phyloP scores from a whole-genome alignment of 1,140 invertebrate species.

The Homalodisca vitripennis region DNA sequence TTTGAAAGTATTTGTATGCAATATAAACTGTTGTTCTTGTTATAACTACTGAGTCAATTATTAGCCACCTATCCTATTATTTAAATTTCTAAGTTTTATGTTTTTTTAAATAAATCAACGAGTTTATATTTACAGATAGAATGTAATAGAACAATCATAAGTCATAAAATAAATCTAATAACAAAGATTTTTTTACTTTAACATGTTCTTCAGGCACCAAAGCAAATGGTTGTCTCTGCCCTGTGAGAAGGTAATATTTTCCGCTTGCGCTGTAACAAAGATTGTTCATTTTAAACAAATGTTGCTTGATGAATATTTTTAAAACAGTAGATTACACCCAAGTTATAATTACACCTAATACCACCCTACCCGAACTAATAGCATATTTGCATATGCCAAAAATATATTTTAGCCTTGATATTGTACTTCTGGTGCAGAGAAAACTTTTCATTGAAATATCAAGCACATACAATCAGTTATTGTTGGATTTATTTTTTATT shows the following conservation, averaged over 20 bases:
- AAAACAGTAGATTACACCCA: not conserved
- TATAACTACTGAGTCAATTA: no score
- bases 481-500: no score
- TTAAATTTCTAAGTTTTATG: no score
- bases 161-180: not conserved
- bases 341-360: not conserved
- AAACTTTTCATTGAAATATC: not conserved
- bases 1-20: no score
- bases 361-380: not conserved
- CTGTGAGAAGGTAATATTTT: not conserved
- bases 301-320: no score
- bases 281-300: not conserved
- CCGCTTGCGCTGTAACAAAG: not conserved
- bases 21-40: no score
- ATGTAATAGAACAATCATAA: no score
- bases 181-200: constrained; percentile 10
- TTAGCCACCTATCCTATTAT: no score
- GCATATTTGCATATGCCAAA: not conserved
- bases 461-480: no score
- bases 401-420: not conserved
- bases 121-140: no score
- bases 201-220: constrained; percentile 5
- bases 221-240: not conserved
- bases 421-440: not conserved
- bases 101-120: no score